phyloP scores from a whole-genome alignment of 35 echinoderm and acorn worm species.

The Heliocidaris tuberculata region DNA sequence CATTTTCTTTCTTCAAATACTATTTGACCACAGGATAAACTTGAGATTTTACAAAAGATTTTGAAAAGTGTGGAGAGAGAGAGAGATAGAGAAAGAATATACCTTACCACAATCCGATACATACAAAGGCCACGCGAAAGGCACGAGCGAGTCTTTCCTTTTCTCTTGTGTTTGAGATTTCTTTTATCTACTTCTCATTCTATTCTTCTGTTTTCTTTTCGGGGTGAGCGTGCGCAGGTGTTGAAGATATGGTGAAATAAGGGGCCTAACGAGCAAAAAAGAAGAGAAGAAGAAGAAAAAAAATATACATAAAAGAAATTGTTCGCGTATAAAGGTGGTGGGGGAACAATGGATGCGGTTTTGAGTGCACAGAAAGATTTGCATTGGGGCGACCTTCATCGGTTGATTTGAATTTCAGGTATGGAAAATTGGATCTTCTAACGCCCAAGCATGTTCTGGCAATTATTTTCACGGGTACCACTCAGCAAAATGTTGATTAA shows the following conservation, averaged over 20 bases:
- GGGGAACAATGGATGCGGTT: background rate
- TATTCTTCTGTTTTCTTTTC: conserved; percentile 37
- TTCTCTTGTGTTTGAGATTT: conserved; percentile 34
- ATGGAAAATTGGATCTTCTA: background rate
- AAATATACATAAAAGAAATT: background rate
- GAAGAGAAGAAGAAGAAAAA: background rate
- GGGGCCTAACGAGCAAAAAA: background rate
- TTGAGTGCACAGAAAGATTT: background rate
- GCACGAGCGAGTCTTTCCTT: conserved; percentile 8
- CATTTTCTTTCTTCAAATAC: conserved; percentile 2
- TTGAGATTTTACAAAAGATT: conserved; percentile 5
- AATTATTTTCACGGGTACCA: background rate
- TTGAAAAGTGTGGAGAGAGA: background rate
- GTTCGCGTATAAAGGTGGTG: background rate
- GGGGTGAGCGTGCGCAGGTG: conserved; percentile 23
- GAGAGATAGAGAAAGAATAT: background rate
- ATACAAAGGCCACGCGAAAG: conserved; percentile 43
- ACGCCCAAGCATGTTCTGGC: background rate
- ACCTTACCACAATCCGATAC: conserved; percentile 33
- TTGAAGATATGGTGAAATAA: conserved; percentile 21
- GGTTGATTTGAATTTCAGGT: background rate
- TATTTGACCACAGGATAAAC: background rate
- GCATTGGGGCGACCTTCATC: background rate
- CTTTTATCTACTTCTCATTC: background rate
- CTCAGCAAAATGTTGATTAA: background rate